Evolutionary conservation across 2,888 invertebrate genomes (phyloP), one percentile per base, ranked within the genome.

Genomic region (Conops quadrifasciatus): DNA sequence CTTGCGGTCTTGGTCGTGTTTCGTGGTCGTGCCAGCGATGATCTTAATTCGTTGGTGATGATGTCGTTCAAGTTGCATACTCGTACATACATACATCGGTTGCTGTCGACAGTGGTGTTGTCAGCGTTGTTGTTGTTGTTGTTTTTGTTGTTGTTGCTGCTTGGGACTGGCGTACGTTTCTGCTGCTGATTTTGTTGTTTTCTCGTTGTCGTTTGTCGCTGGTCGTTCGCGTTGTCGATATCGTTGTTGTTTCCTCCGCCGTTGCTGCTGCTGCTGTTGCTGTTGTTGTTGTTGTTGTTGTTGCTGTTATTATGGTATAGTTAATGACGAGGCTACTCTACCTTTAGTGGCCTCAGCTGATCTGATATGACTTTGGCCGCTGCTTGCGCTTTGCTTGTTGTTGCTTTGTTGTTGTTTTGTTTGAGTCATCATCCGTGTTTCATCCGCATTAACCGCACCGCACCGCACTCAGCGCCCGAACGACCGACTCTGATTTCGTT

Each of bases 81-180:
- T 9, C 5, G 36, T 36, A 36, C n/a, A n/a, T n/a, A n/a, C n/a
- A n/a, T n/a, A 36, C 36, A 36, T 36, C 36, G 36, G 36, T 36
- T 36, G 9, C 36, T 36, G 9, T 5, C 58, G n/a, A 53, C 21
- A 53, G 11, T 28, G 70, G 71, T 74, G 65, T 71, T 56, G 71
- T 73, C 24, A 13, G 4, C 3, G 24, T 15, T 58, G 26, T 11
- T 63, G 45, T n/a, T 63, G 24, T 75, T 71, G 65, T 67, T 75
- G 74, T 75, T 79, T 59, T 65, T 69, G 43, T 51, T 79, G 77
- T 74, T 77, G 80, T 71, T 79, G 75, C 72, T 79, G 80, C 77
- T 78, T 70, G 75, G 71, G 77, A 75, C 73, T 76, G 75, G 71
- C 72, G 77, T 72, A 72, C 70, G 45, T 72, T 68, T 60, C 28